Percentiles rank a stretch among this genome's conserved stretches.
These are phyloP conservation scores for Saturnia japonica DNA, from an alignment of 2,888 invertebrate genomes.

Conservation along the genomic window DNA sequence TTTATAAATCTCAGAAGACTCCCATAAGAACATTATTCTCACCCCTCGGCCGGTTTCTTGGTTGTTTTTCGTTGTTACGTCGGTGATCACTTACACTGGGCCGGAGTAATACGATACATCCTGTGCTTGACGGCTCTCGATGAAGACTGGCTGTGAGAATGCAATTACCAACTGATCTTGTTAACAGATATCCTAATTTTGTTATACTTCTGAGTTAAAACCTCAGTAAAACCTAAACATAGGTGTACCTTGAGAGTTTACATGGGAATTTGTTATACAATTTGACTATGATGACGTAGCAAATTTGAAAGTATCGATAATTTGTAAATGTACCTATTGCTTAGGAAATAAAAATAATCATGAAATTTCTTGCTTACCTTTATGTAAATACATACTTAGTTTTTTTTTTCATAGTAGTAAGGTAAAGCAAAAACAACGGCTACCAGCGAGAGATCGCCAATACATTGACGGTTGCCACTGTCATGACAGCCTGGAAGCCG, in stretches of 20 bases:
- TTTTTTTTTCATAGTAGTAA: too few relatives aligned
- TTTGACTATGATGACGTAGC: too few relatives aligned
- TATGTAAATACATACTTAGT: too few relatives aligned
- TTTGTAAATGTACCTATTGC: too few relatives aligned
- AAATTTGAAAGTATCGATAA: too few relatives aligned
- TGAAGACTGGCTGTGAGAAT: slow-evolving; percentile 17
- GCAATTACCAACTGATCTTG: neutral
- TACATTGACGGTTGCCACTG: too few relatives aligned
- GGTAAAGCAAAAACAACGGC: too few relatives aligned
- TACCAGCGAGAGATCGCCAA: too few relatives aligned
- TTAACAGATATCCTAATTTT: slow-evolving; percentile 2
- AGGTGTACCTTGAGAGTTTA: neutral
- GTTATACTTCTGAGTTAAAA: slow-evolving; percentile 3
- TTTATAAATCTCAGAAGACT: slow-evolving; percentile 72
- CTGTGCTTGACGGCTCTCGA: slow-evolving; percentile 63
- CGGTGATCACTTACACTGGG: slow-evolving; percentile 73
- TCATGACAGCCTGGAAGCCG: too few relatives aligned
- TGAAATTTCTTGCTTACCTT: too few relatives aligned
- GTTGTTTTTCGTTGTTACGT: slow-evolving; percentile 66
- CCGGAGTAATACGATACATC: slow-evolving; percentile 77
- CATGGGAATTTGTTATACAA: too few relatives aligned
- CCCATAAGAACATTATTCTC: slow-evolving; percentile 74
- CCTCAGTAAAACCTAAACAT: neutral
- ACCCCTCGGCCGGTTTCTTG: slow-evolving; percentile 56
- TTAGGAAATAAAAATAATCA: too few relatives aligned